A percentile compares a stretch with the other conserved stretches of the same genome.
phyloP scores from a whole-genome alignment of 2,888 invertebrate species.

The Abscondita cerata region DNA sequence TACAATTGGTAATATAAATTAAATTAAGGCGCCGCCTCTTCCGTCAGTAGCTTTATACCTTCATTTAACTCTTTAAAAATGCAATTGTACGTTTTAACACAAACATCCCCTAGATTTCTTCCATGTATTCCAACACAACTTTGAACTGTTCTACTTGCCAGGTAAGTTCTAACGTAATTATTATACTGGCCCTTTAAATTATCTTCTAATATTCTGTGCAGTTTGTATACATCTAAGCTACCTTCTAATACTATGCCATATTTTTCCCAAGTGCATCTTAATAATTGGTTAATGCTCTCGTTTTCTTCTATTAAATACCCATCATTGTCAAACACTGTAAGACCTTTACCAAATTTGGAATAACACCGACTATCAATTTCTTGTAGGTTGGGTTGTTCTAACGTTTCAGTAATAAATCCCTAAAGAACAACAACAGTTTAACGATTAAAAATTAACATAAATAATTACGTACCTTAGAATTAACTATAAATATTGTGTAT shows the following conservation, averaged over 20 bases:
- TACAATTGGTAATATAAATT: no score
- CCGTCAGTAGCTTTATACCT: neutral
- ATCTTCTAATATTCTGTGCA: slow-evolving; percentile 5
- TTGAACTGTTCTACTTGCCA: slow-evolving; percentile 14
- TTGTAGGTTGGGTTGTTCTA: no score
- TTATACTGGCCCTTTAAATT: neutral
- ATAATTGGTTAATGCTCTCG: neutral
- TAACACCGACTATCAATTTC: no score
- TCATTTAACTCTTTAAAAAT: neutral
- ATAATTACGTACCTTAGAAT: neutral
- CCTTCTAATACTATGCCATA: neutral
- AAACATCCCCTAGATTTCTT: slow-evolving; percentile 11
- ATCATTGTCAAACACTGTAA: neutral
- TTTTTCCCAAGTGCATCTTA: slow-evolving; percentile 3
- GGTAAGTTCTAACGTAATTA: slow-evolving; percentile 11
- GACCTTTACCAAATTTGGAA: neutral
- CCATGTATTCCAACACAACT: slow-evolving; percentile 13
- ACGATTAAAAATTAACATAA: no score
- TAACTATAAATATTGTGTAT: neutral
- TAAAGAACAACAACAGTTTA: no score
- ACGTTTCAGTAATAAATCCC: no score
- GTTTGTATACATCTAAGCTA: neutral
- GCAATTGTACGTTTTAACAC: slow-evolving; percentile 22
- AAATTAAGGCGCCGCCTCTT: no score
- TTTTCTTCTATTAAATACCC: neutral